These are phyloP conservation scores for Tricholaema leucomelas DNA, from an alignment of 2,113 vertebrate species.

Conservation along the genomic window DNA sequence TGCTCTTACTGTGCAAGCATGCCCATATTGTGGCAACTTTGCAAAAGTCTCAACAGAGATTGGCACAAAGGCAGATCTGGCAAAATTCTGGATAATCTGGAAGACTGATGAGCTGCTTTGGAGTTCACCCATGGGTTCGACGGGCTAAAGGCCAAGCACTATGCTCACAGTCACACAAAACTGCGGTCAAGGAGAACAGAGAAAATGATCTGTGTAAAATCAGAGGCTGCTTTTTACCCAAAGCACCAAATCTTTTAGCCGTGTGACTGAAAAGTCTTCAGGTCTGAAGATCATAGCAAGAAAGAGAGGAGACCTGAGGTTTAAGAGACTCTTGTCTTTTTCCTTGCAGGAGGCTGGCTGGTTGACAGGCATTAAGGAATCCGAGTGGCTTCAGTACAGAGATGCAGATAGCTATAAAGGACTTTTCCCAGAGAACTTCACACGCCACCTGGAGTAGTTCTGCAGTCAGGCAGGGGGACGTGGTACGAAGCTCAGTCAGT, in stretches of 20 bases:
- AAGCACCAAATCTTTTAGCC: neutral
- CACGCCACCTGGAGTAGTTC: conserved; percentile 81
- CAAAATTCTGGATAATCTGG: neutral
- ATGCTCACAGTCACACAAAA: neutral
- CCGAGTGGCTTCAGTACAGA: conserved; percentile 86
- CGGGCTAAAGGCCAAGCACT: neutral
- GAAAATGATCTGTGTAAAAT: neutral
- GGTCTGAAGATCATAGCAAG: neutral
- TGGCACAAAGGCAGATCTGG: neutral
- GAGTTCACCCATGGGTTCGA: neutral
- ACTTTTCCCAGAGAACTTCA: conserved; percentile 97
- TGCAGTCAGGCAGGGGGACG: neutral
- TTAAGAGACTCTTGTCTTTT: conserved; percentile 21
- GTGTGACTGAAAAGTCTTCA: neutral
- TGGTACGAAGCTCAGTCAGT: conserved; percentile 30
- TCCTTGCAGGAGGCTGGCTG: conserved; percentile 92
- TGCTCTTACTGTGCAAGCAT: neutral
- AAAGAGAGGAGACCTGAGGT: neutral
- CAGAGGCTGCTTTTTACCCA: neutral
- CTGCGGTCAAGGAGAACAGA: neutral
- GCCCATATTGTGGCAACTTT: neutral
- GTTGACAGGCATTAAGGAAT: conserved; percentile 91
- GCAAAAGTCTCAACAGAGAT: neutral
- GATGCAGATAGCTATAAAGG: conserved; percentile 81
- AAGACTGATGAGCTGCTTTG: neutral